Base-by-base conservation (phyloP, 2,113 vertebrate species). In the Hirundichthys speculiger region DNA sequence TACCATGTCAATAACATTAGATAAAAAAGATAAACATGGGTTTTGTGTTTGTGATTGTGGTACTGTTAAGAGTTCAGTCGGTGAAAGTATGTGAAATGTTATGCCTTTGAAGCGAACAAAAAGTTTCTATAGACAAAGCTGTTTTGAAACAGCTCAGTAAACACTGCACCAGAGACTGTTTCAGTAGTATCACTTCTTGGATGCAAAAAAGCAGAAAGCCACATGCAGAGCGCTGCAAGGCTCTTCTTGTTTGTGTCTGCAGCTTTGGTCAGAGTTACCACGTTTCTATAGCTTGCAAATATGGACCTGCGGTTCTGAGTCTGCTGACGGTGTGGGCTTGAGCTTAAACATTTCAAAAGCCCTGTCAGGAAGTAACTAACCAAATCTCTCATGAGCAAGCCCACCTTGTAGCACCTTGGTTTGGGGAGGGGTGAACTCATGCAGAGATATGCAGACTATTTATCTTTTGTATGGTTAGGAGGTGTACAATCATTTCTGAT, bases 301-400 rank as follows among this genome's bases (percentile, higher is more conserved):
- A n/a, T 54, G 39, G 53, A 63, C 47, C 43, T 82, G 69, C 43
- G 80, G 80, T 79, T 76, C 14, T 8, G 19, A 39, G 27, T 18
- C 22, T 21, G 14, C 57, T 64, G 34, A 41, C 10, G 10, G 3
- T 48, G 62, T 27, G 69, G 73, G 16, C 6, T 71, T 19, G 11
- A 16, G 5, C 0, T 13, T 18, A 1, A 3, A 12, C 0, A 0
- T 70, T 72, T 55, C 15, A n/a, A 64, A 64, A 56, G 25, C 59
- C 57, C 19, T 27, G 0, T 9, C 55, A 84, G 76, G 76, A 86
- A 86, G 50, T 20, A 6, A 22, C 0, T 16, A 53, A 55, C 52
- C 53, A 34, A 34, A 38, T 9, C 0, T 19, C 6, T 15, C 21
- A 64, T n/a, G 9, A n/a, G 0, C 64, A 78, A 69, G 74, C 74